Base-by-base conservation (phyloP, 2,888 invertebrate species). In the Lysandra bellargus region DNA sequence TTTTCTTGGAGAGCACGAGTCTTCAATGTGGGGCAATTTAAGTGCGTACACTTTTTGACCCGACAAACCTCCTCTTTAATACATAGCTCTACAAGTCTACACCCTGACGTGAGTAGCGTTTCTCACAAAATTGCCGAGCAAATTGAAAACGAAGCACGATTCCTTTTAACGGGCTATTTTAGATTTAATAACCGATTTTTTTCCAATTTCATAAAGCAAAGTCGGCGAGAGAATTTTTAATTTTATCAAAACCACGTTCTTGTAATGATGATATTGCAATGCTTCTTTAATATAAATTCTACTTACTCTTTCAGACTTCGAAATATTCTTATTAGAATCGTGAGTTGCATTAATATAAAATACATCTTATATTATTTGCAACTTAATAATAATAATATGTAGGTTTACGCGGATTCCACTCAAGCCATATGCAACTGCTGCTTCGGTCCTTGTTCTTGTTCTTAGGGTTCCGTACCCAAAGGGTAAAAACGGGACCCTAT, bases 81-180 rank as follows among this genome's bases (percentile, higher is more conserved):
- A 57, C 14, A 12, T 49, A 12, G 49, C 49, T 49, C 9, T 17
- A 57, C 17, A 17, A 9, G 9, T 49, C 9, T 17, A 57, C 17
- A 17, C 57, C 57, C 57, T 57, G 53, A 33, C 53, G 76, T 17
- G 76, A 76, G 76, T 76, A 37, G 57, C 76, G 53, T 76, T 74
- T 57, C 57, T 57, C 49, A 75, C 53, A 30, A 76, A 76, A 76
- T 76, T 57, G 33, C 53, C 30, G 33, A 76, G n/a, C 33, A 76
- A 76, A 76, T 76, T 76, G 76, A 76, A 76, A 76, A 76, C 33
- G 76, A 53, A 53, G 76, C 76, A 76, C 76, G 76, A 57, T 76
- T 76, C 57, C 57, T 76, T 57, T 53, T 76, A 76, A 57, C 76
- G 53, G 57, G 57, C 53, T 33, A 76, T 76, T 76, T 76, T 57